A percentile compares a stretch with the other conserved stretches of the same genome.
Conservation (phyloP, 2,113 vertebrate species). For the Epinephelus cyanopodus region DNA sequence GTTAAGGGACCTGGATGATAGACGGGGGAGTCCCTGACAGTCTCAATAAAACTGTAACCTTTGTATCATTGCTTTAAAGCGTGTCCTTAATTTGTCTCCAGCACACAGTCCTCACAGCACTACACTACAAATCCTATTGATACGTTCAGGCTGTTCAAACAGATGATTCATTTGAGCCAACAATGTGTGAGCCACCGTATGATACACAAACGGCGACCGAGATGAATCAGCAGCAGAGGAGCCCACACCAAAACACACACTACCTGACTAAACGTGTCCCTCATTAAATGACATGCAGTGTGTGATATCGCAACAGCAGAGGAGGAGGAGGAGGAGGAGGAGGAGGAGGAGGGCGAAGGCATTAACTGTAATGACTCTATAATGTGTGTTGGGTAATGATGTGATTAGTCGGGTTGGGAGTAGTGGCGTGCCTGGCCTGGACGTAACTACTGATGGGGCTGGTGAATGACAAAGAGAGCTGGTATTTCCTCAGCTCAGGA, state of each 20-base stretch:
- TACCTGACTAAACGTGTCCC: conserved; percentile 38
- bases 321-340: not conserved
- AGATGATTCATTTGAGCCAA: conserved; percentile 73
- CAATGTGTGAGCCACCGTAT: conserved; percentile 33
- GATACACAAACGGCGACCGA: conserved; percentile 20
- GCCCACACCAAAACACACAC: conserved; percentile 75
- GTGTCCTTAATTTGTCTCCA: not conserved
- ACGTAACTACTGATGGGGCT: not conserved
- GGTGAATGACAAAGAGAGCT: conserved; percentile 41
- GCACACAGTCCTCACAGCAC: not conserved
- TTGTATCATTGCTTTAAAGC: not conserved
- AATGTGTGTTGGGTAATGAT: not conserved
- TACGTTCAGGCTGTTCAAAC: conserved; percentile 59
- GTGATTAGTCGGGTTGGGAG: not conserved
- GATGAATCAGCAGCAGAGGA: conserved; percentile 56
- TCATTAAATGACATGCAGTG: not conserved
- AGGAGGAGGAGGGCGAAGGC: too few relatives aligned
- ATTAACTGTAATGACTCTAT: not conserved
- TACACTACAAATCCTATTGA: conserved; percentile 19
- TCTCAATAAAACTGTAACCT: not conserved
- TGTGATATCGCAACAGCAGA: not conserved
- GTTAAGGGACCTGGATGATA: too few relatives aligned
- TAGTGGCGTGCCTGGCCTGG: not conserved
- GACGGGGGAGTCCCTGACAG: too few relatives aligned
- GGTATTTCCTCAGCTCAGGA: conserved; percentile 70